A percentile compares a stretch with the other conserved stretches of the same genome.
phyloP scores from a whole-genome alignment of 2,888 invertebrate species.

The Sinelater perroti region DNA sequence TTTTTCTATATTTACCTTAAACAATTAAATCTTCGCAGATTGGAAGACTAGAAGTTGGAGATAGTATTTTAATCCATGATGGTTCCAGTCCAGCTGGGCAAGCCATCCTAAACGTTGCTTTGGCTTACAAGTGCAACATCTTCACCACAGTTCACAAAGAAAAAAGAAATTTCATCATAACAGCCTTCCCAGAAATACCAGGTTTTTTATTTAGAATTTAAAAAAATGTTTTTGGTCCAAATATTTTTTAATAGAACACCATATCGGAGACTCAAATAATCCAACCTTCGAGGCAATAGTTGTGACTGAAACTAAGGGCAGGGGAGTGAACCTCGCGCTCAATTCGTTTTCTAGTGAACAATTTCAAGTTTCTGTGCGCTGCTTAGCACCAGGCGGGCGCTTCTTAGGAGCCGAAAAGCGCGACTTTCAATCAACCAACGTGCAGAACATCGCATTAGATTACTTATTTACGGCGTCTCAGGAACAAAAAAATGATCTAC shows the following conservation, averaged over 20 bases:
- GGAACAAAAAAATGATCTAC: too few relatives aligned
- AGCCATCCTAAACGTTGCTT: slow-evolving; percentile 78
- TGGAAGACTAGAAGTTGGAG: slow-evolving; percentile 48
- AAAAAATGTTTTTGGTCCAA: too few relatives aligned
- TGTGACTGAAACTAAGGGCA: slow-evolving; percentile 79
- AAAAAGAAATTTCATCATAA: slow-evolving; percentile 70
- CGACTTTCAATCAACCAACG: too few relatives aligned
- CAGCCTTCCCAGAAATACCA: slow-evolving; percentile 58
- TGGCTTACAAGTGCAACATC: slow-evolving; percentile 71
- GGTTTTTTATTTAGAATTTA: slow-evolving; percentile 43
- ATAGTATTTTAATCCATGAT: slow-evolving; percentile 65
- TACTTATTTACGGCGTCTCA: slow-evolving; percentile 63
- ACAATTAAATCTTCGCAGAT: slow-evolving; percentile 33
- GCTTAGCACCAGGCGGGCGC: slow-evolving; percentile 68
- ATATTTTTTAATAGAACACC: slow-evolving; percentile 50
- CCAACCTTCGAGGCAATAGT: slow-evolving; percentile 88
- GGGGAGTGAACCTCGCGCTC: slow-evolving; percentile 89
- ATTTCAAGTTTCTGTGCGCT: slow-evolving; percentile 74
- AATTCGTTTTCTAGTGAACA: slow-evolving; percentile 95
- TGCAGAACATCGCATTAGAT: slow-evolving; percentile 82
- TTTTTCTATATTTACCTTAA: too few relatives aligned
- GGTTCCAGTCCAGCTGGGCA: slow-evolving; percentile 79
- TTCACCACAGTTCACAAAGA: slow-evolving; percentile 76
- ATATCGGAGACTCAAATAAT: slow-evolving; percentile 90
- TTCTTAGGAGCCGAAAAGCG: slow-evolving; percentile 90